Percentiles rank a stretch among this genome's conserved stretches.
These are phyloP conservation scores for Poecilia latipinna DNA, from an alignment of 2,113 vertebrate genomes.

Conservation along the genomic window DNA sequence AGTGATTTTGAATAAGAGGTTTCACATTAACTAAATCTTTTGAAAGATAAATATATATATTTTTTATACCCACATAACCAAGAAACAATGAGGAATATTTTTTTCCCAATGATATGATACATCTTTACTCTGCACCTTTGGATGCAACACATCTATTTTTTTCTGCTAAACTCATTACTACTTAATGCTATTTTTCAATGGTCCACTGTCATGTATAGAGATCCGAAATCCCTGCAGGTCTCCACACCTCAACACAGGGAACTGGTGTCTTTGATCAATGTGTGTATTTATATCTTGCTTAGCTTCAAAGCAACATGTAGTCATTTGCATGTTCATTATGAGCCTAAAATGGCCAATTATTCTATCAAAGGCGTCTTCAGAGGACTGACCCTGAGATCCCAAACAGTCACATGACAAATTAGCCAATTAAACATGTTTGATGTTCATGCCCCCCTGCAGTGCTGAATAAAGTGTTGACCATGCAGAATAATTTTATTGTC, in stretches of 20 bases:
- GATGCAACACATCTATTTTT: background rate
- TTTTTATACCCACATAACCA: background rate
- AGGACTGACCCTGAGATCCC: constrained; percentile 42
- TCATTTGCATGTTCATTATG: constrained; percentile 69
- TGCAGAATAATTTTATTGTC: constrained; percentile 31
- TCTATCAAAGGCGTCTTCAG: constrained; percentile 55
- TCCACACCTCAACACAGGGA: constrained; percentile 41
- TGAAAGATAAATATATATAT: constrained; percentile 15
- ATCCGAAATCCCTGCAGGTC: constrained; percentile 25
- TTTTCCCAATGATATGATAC: background rate
- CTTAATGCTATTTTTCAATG: constrained; percentile 3
- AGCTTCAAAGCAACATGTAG: constrained; percentile 54
- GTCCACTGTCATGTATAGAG: background rate
- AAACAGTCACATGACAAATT: constrained; percentile 72
- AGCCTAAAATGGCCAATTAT: constrained; percentile 68
- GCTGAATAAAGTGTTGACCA: constrained; percentile 26
- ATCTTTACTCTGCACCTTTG: background rate
- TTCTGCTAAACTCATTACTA: constrained; percentile 4
- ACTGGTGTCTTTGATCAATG: constrained; percentile 55
- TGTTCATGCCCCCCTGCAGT: constrained; percentile 40
- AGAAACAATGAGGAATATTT: constrained; percentile 9
- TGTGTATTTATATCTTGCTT: constrained; percentile 54
- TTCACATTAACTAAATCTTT: constrained; percentile 25
- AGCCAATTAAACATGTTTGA: constrained; percentile 70
- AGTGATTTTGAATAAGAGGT: constrained; percentile 1